Evolutionary conservation across 2,113 vertebrate genomes (phyloP).

Genomic region (Salvelinus sp.): DNA sequence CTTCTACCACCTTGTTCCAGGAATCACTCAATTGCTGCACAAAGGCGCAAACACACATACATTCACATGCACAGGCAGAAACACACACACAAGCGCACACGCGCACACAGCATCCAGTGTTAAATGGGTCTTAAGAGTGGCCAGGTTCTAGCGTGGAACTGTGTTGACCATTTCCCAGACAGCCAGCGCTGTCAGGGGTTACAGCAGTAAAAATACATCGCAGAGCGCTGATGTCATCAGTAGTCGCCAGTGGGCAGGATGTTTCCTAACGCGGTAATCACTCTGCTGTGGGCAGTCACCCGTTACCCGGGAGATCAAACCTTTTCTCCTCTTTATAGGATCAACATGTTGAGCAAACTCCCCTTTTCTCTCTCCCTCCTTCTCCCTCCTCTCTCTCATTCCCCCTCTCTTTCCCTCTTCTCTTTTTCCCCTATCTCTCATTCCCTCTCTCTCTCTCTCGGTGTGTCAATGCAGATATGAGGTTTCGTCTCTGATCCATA

Average conservation of each 20-base stretch:
- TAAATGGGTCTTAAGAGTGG: constrained; percentile 55
- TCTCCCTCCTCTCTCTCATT: constrained; percentile 15
- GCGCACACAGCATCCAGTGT: constrained; percentile 25
- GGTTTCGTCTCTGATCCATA: too few species aligned
- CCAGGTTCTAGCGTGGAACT: constrained; percentile 64
- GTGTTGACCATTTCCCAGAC: constrained; percentile 54
- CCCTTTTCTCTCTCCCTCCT: constrained; percentile 37
- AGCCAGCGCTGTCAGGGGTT: constrained; percentile 42
- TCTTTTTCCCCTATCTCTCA: not conserved
- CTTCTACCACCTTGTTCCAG: not conserved
- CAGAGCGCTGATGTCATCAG: constrained; percentile 68
- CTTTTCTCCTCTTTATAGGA: constrained; percentile 57
- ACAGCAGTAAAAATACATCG: constrained; percentile 63
- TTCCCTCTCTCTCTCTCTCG: not conserved
- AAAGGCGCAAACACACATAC: not conserved
- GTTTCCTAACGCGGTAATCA: constrained; percentile 69
- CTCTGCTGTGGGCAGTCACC: constrained; percentile 63
- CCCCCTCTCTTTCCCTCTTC: constrained; percentile 12
- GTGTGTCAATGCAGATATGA: too few species aligned
- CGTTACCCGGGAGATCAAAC: constrained; percentile 57
- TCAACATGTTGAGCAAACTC: constrained; percentile 65
- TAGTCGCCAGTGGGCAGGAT: constrained; percentile 64
- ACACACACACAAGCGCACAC: constrained; percentile 13
- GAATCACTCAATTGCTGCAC: not conserved
- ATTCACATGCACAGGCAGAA: not conserved